Percentiles rank a stretch among this genome's conserved stretches.
Conservation (phyloP, 2,797 vertebrate species). For the Dicrostonyx torquatus region DNA sequence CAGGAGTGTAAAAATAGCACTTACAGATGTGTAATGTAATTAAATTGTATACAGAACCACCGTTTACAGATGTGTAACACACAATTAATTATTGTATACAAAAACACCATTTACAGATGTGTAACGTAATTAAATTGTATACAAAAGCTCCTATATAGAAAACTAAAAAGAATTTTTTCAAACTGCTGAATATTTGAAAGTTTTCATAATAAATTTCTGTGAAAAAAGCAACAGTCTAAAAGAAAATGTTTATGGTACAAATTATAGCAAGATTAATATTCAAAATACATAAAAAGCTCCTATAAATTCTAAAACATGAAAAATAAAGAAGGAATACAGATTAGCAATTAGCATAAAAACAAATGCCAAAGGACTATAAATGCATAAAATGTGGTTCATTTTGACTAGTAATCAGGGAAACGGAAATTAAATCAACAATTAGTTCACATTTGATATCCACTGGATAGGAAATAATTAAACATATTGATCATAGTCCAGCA, state of each 20-base stretch:
- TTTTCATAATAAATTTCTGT: constrained; percentile 56
- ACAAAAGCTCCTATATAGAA: background rate
- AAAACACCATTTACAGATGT: background rate
- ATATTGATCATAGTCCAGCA: constrained; percentile 46
- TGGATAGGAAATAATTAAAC: constrained; percentile 61
- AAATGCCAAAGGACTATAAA: constrained; percentile 50
- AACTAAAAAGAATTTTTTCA: constrained; percentile 1
- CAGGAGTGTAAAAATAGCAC: background rate
- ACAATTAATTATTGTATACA: background rate
- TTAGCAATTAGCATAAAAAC: constrained; percentile 61
- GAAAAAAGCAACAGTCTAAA: background rate
- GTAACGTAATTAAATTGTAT: constrained; percentile 13
- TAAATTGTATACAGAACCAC: background rate
- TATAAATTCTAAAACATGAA: constrained; percentile 49
- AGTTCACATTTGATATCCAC: constrained; percentile 34
- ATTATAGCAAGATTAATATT: constrained; percentile 68
- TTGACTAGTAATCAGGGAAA: constrained; percentile 67
- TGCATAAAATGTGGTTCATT: constrained; percentile 38
- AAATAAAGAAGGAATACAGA: constrained; percentile 40
- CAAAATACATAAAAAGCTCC: constrained; percentile 36
- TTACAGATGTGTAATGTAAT: background rate
- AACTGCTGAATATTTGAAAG: constrained; percentile 22
- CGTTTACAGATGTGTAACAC: background rate
- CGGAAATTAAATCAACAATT: constrained; percentile 67
- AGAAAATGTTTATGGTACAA: constrained; percentile 56